Evolutionary conservation across 2,797 vertebrate genomes (phyloP), one percentile per base, ranked within the genome.

Genomic region (Falco rusticolus): DNA sequence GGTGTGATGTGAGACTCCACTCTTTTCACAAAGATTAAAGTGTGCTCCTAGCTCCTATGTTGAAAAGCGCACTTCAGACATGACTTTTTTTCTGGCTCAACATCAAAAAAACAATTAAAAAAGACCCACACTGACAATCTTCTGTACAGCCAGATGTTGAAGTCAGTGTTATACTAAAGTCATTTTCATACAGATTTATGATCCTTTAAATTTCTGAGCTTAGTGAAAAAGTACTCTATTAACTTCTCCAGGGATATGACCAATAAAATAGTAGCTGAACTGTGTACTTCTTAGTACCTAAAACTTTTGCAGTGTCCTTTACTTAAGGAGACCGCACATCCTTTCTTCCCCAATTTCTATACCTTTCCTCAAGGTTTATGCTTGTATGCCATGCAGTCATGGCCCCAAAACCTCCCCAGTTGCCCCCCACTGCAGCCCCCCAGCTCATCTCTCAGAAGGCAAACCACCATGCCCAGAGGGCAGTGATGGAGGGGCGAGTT

Each of bases 21-120:
- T 89, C 64, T 69, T 71, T 31, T 60, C 51, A n/a, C 24, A 48
- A 72, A 72, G 54, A 76, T 80, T 68, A 68, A 80, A 85, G 84
- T 24, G n/a, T 29, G 29, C 29, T 84, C 21, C 89, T 60, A 63
- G 60, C 37, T 56, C 47, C 61, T 59, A n/a, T 71, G 69, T 24
- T 75, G 70, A 90, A 87, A 84, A 89, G 86, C 54, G 56, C 57
- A 10, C 84, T 90, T 90, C 85, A 91, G 53, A 87, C 3, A 2
- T 83, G 86, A 87, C 78, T 39, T 39, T 84, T 84, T 89, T 94
- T 25, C 70, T 95, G 87, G 70, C 91, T 89, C 54, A 10, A 57
- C 17, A 78, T 92, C 64, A 94, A 90, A 92, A 90, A 81, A 33
- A 2, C 63, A 69, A 76, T 91, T 91, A 41, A 80, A 87, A 69